Evolutionary conservation across 2,797 vertebrate genomes (phyloP).

Genomic region (Ctenopoma kingsleyae): DNA sequence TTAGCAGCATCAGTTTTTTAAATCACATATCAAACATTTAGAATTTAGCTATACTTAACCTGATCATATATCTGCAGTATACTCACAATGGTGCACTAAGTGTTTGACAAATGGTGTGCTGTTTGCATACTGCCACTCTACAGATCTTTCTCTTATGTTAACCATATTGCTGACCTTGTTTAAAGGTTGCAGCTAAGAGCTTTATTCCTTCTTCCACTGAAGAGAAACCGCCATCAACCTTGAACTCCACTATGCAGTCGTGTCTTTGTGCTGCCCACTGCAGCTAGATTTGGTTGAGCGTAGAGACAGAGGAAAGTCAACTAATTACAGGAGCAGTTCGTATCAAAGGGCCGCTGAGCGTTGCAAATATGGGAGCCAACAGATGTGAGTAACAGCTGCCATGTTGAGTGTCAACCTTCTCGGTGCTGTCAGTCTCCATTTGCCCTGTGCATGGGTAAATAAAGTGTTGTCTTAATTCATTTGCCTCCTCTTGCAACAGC

Average conservation of each 20-base stretch:
- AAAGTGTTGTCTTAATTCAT: slow-evolving; percentile 82
- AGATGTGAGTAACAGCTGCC: slow-evolving; percentile 84
- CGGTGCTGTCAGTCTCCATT: slow-evolving; percentile 76
- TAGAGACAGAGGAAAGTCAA: slow-evolving; percentile 58
- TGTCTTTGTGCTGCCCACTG: slow-evolving; percentile 44
- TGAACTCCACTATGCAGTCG: not conserved
- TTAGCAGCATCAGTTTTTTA: not conserved
- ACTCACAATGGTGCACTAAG: slow-evolving; percentile 1
- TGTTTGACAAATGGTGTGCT: not conserved
- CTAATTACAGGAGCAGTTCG: slow-evolving; percentile 65
- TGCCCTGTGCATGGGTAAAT: slow-evolving; percentile 73
- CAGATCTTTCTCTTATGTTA: slow-evolving; percentile 20
- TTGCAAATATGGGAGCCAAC: slow-evolving; percentile 58
- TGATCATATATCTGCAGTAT: not conserved
- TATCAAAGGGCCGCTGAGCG: slow-evolving; percentile 70
- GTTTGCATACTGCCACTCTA: slow-evolving; percentile 7
- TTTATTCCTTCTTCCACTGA: slow-evolving; percentile 17
- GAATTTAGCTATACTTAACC: slow-evolving; percentile 2
- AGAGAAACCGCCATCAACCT: slow-evolving; percentile 33
- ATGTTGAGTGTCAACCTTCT: slow-evolving; percentile 74
- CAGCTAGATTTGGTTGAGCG: slow-evolving; percentile 41
- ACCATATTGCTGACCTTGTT: slow-evolving; percentile 42
- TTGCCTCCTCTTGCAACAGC: slow-evolving; percentile 73
- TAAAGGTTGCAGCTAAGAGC: slow-evolving; percentile 35
- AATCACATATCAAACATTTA: slow-evolving; percentile 1